Evolutionary conservation across 2,797 vertebrate species (phyloP).

Genomic region (Zenarchopterus dispar): DNA sequence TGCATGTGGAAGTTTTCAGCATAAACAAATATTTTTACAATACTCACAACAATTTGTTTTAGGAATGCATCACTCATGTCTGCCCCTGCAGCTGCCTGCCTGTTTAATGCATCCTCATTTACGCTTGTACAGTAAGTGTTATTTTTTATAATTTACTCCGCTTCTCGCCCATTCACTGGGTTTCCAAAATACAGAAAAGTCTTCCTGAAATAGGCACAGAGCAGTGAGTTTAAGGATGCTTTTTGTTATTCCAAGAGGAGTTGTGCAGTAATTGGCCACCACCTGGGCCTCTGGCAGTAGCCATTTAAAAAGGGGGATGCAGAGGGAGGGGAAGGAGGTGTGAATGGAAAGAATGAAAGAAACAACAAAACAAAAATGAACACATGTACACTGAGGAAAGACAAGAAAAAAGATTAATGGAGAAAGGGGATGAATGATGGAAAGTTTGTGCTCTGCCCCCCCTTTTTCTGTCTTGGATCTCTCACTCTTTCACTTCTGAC

Average conservation of each 20-base stretch:
- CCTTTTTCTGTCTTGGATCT: conserved; percentile 45
- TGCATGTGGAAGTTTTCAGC: conserved; percentile 65
- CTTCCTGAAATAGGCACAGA: conserved; percentile 65
- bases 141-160: conserved; percentile 29
- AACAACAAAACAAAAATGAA: conserved; percentile 60
- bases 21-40: conserved; percentile 58
- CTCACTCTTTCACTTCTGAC: conserved; percentile 64
- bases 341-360: conserved; percentile 64
- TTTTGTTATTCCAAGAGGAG: conserved; percentile 74
- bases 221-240: conserved; percentile 68
- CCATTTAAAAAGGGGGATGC: conserved; percentile 47
- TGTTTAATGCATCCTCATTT: conserved; percentile 57
- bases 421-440: conserved; percentile 50
- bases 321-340: conserved; percentile 45
- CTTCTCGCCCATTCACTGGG: conserved; percentile 58
- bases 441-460: conserved; percentile 52
- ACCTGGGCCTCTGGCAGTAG: conserved; percentile 79
- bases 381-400: conserved; percentile 53
- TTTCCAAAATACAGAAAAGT: conserved; percentile 61
- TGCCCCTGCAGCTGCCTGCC: conserved; percentile 42
- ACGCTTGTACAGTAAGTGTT: conserved; percentile 36
- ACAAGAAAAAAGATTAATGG: conserved; percentile 64
- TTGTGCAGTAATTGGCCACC: conserved; percentile 76
- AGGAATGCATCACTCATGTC: conserved; percentile 45
- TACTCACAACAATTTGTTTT: conserved; percentile 58